Percentiles rank a stretch among this genome's conserved stretches.
These are phyloP conservation scores for Gryllus bimaculatus DNA, from an alignment of 1,140 invertebrate species.

Conservation along the genomic window DNA sequence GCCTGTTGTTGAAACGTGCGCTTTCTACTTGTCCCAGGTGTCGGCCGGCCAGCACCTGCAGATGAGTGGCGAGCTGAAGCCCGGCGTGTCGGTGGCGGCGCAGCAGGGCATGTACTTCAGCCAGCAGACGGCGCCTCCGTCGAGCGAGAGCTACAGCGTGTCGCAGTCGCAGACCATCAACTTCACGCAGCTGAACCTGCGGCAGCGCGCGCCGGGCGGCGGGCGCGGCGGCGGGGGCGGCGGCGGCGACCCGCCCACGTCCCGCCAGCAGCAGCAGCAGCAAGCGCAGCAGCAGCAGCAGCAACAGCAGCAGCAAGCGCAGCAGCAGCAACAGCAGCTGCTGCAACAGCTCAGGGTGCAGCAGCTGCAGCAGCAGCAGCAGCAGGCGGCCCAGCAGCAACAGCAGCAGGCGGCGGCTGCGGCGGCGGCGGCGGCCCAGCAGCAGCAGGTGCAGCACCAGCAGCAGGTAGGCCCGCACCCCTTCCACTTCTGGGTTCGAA, in stretches of 20 bases:
- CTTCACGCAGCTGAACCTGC: conserved; percentile 54
- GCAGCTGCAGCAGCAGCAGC: neutral
- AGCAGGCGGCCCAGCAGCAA: neutral
- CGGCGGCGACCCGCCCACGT: conserved; percentile 38
- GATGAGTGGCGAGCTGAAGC: conserved; percentile 54
- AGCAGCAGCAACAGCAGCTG: conserved; percentile 6
- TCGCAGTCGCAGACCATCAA: conserved; percentile 75
- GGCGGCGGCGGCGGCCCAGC: neutral
- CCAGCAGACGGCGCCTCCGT: conserved; percentile 40
- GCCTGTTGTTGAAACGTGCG: neutral
- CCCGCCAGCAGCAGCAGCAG: conserved; percentile 35
- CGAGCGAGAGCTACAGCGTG: conserved; percentile 41
- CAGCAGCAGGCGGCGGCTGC: no score
- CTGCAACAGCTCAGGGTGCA: no score
- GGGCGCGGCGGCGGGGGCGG: neutral
- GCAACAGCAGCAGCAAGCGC: conserved; percentile 16
- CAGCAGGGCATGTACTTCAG: conserved; percentile 70
- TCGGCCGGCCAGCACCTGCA: conserved; percentile 72
- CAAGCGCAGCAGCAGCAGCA: conserved; percentile 27
- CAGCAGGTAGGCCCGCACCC: neutral
- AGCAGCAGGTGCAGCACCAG: neutral
- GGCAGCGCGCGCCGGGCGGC: conserved; percentile 24
- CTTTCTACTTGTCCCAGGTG: conserved; percentile 43
- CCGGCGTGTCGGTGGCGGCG: conserved; percentile 56
- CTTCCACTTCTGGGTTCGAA: neutral